Evolutionary conservation across 2,888 invertebrate genomes (phyloP), one percentile per base, ranked within the genome.

Genomic region (Lasioglossum figueresi): DNA sequence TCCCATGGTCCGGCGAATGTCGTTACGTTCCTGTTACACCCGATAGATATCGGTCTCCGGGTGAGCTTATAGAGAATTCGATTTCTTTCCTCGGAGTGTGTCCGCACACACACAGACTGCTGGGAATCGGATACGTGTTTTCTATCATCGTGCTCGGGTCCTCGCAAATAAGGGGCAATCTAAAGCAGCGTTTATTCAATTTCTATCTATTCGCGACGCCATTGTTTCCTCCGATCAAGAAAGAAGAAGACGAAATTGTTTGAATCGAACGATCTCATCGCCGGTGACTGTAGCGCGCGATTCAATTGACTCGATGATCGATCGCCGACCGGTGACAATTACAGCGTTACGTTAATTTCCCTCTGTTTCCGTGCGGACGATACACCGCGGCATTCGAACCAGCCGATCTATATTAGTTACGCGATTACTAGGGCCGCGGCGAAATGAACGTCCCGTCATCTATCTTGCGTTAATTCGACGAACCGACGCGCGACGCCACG

Each of bases 1-100:
- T 85, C 74, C 91, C 87, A 91, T 91, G 86, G 87, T 84, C 78
- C 87, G 63, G 77, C 68, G 84, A 90, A 88, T 87, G 79, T 83
- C 84, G 86, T 89, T 89, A 86, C 82, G 75, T 76, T 75, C 45
- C 76, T 74, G 82, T 88, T 90, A 85, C 74, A 88, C 79, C 72
- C 82, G 84, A 80, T 78, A 78, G 82, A 76, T 74, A 84, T 72
- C 78, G 72, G 66, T 75, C 37, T 68, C 37, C 23, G 59, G 40
- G 40, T n/a, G 66, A 43, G 43, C 75, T 73, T 40, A 66, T 76
- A 63, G 43, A 74, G 82, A 83, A 85, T 85, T 76, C 89, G 14
- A 77, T 72, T 79, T 56, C 75, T 79, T 76, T 37, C 5, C 40
- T 27, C 74, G 3, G 63, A 83, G 16, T 8, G 27, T 56, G 27